Percentiles rank a stretch among this genome's conserved stretches.
phyloP scores from a whole-genome alignment of 2,113 vertebrate genomes.

The Scomber japonicus region DNA sequence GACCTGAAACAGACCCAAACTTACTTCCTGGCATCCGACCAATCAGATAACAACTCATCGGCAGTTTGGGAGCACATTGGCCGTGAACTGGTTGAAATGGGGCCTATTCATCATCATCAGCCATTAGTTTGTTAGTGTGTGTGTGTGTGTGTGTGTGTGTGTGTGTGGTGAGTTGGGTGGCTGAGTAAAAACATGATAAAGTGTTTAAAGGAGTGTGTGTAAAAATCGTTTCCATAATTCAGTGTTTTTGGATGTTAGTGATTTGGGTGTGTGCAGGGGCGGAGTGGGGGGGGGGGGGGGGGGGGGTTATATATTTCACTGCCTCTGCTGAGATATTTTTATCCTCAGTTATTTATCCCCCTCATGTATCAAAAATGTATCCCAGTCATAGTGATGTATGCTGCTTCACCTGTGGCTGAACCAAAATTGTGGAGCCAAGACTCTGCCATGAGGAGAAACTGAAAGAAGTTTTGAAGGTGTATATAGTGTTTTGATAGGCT shows the following conservation, averaged over 20 bases:
- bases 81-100: constrained; percentile 70
- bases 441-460: too few species aligned
- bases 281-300: too few species aligned
- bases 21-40: constrained; percentile 59
- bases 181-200: constrained; percentile 3
- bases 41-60: constrained; percentile 71
- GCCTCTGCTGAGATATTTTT: too few species aligned
- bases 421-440: too few species aligned
- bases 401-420: too few species aligned
- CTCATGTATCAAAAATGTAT: too few species aligned
- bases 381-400: too few species aligned
- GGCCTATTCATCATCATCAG: constrained; percentile 51
- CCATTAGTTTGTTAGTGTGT: constrained; percentile 37
- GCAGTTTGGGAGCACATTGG: constrained; percentile 73
- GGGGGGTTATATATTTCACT: too few species aligned
- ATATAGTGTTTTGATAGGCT: too few species aligned
- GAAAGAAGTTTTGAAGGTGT: too few species aligned
- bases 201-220: constrained; percentile 23
- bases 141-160: constrained; percentile 3
- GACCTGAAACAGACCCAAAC: constrained; percentile 32
- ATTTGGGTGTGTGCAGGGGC: not conserved
- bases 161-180: not conserved
- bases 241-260: constrained; percentile 7
- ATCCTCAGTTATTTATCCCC: too few species aligned
- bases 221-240: constrained; percentile 23